phyloP scores from a whole-genome alignment of 1,140 invertebrate species.

The Drosophila azteca region DNA sequence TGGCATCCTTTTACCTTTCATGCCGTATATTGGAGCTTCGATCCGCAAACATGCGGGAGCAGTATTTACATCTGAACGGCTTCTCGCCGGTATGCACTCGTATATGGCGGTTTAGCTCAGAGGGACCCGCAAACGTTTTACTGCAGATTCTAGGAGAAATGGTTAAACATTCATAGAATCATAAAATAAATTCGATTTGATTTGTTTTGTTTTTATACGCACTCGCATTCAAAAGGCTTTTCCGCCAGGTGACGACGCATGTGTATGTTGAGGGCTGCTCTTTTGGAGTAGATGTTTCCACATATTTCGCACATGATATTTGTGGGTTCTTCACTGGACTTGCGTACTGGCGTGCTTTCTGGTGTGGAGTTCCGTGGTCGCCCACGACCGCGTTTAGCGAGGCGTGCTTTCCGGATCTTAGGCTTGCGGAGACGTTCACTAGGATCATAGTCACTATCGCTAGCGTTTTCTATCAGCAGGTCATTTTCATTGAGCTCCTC shows the following conservation, averaged over 20 bases:
- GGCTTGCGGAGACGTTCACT: constrained; percentile 48
- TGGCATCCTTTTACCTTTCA: constrained; percentile 83
- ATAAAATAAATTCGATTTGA: too few relatives aligned
- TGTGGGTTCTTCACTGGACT: constrained; percentile 57
- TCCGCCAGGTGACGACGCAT: constrained; percentile 78
- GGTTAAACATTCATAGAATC: too few relatives aligned
- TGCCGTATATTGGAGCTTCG: constrained; percentile 86
- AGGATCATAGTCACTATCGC: constrained; percentile 69
- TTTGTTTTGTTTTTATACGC: constrained; percentile 8
- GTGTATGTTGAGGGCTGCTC: constrained; percentile 75
- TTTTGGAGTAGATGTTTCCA: constrained; percentile 76
- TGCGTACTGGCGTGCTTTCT: not conserved
- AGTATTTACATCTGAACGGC: constrained; percentile 90
- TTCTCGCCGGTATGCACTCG: constrained; percentile 79
- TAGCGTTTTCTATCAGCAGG: constrained; percentile 38
- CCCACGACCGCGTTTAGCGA: constrained; percentile 56
- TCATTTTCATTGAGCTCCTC: constrained; percentile 58
- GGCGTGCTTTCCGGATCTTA: constrained; percentile 46
- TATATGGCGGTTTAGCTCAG: constrained; percentile 75
- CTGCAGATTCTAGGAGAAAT: constrained; percentile 64
- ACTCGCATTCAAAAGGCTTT: constrained; percentile 82
- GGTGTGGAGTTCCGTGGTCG: constrained; percentile 40
- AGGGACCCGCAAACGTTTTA: constrained; percentile 76
- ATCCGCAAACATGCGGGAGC: constrained; percentile 88
- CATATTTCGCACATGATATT: constrained; percentile 81